A percentile compares a stretch with the other conserved stretches of the same genome.
phyloP scores from a whole-genome alignment of 2,888 invertebrate genomes.

The Hirudinaria manillensis region DNA sequence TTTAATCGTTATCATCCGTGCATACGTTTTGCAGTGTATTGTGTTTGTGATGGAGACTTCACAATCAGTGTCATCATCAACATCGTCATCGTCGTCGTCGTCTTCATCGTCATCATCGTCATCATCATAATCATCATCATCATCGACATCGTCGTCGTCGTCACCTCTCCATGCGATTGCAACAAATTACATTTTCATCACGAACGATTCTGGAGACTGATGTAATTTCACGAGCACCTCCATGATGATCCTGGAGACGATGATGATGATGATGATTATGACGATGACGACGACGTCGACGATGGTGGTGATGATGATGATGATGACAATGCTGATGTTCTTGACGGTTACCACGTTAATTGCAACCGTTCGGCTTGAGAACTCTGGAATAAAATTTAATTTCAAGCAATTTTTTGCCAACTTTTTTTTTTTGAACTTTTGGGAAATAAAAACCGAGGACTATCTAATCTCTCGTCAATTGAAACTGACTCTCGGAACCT shows the following conservation, averaged over 20 bases:
- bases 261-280: constrained; percentile 26
- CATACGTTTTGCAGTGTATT: no score
- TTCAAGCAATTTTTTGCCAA: no score
- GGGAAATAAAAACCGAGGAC: no score
- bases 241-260: constrained; percentile 20
- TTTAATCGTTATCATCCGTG: no score
- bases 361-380: neutral
- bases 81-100: neutral
- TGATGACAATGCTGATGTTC: neutral
- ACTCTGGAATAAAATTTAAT: neutral
- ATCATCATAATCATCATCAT: neutral
- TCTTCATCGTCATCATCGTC: neutral
- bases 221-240: neutral
- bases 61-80: neutral
- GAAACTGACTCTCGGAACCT: neutral
- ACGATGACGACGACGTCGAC: constrained; percentile 18
- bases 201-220: neutral
- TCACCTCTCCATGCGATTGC: neutral
- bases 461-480: neutral
- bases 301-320: constrained; percentile 16
- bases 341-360: neutral
- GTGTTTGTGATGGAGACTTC: no score
- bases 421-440: no score
- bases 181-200: constrained; percentile 1
- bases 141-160: neutral